Evolutionary conservation across 2,113 vertebrate species (phyloP).

Genomic region (Stictonetta naevosa): DNA sequence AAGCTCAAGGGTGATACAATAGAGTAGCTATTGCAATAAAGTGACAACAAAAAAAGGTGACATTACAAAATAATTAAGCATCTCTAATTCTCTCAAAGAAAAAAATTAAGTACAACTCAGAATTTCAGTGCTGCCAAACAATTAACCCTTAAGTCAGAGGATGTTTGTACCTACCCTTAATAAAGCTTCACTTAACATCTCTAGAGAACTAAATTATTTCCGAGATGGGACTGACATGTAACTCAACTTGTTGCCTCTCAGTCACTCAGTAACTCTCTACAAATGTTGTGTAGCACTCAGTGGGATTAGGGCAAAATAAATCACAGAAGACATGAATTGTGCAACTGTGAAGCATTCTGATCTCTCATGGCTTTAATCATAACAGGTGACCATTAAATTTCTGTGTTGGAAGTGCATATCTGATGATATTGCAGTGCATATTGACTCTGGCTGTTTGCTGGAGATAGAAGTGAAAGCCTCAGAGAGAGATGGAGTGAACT

Average conservation of each 20-base stretch:
- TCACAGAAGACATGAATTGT: neutral
- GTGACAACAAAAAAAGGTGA: neutral
- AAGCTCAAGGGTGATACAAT: neutral
- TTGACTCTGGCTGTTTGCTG: slow-evolving; percentile 33
- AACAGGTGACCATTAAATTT: neutral
- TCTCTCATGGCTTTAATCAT: neutral
- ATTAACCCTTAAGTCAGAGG: neutral
- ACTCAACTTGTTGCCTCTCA: neutral
- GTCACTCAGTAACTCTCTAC: neutral
- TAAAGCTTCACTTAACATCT: neutral
- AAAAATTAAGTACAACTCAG: neutral
- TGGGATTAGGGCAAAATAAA: neutral
- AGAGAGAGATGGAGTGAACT: neutral
- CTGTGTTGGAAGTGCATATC: neutral
- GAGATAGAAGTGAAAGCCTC: neutral
- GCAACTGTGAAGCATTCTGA: neutral
- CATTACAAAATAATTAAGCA: neutral
- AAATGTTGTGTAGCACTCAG: neutral
- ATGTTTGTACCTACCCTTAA: neutral
- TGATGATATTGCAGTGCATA: neutral
- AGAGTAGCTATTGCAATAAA: neutral
- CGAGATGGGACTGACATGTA: neutral
- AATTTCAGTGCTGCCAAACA: neutral
- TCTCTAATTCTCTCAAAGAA: neutral
- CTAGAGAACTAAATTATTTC: neutral